A percentile compares a stretch with the other conserved stretches of the same genome.
phyloP scores from a whole-genome alignment of 2,888 invertebrate species.

The Elmis aenea region DNA sequence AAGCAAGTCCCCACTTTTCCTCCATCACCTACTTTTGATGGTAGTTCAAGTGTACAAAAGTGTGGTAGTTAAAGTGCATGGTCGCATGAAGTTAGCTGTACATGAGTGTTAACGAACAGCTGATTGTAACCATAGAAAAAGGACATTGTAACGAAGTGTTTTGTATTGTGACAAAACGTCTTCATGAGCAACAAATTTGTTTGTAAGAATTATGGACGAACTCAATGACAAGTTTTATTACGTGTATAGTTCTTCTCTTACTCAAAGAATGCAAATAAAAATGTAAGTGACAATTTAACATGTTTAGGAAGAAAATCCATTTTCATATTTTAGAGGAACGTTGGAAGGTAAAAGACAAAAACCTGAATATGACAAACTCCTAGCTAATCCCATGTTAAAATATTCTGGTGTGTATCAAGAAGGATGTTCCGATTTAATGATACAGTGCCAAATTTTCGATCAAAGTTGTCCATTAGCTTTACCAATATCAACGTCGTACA shows the following conservation, averaged over 20 bases:
- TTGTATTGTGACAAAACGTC: too few relatives aligned
- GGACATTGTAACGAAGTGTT: too few relatives aligned
- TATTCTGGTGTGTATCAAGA: conserved; percentile 85
- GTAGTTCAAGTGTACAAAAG: too few relatives aligned
- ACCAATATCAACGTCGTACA: conserved; percentile 86
- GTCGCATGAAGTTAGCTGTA: too few relatives aligned
- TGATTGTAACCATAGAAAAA: too few relatives aligned
- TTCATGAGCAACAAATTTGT: too few relatives aligned
- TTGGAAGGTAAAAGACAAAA: conserved; percentile 85
- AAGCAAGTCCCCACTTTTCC: too few relatives aligned
- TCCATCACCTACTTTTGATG: too few relatives aligned
- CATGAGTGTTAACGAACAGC: too few relatives aligned
- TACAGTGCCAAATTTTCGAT: conserved; percentile 79
- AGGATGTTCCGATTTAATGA: conserved; percentile 81
- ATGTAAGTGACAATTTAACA: conserved; percentile 63
- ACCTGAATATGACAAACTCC: conserved; percentile 81
- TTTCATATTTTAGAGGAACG: conserved; percentile 64
- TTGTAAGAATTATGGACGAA: conserved; percentile 67
- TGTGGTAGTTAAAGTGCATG: too few relatives aligned
- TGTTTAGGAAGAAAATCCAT: neutral
- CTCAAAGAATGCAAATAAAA: conserved; percentile 84
- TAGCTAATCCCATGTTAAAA: conserved; percentile 83
- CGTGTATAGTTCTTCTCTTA: conserved; percentile 87
- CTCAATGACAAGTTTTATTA: conserved; percentile 77
- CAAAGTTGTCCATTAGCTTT: conserved; percentile 77